Base-by-base conservation (phyloP, 2,113 vertebrate species). In the Siphamia tubifer region DNA sequence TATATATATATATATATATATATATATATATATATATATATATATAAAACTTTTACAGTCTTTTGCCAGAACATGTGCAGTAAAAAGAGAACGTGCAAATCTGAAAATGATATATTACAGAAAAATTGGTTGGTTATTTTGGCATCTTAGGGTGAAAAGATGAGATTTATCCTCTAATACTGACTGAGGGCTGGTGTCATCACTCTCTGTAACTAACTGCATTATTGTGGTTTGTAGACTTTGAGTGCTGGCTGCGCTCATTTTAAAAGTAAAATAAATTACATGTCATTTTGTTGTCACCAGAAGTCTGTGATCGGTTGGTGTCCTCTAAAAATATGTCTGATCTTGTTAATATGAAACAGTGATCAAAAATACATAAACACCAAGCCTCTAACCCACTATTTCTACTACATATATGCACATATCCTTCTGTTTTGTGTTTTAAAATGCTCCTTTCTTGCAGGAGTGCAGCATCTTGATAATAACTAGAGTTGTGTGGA, bases 161-260 rank as follows among this genome's bases (percentile, higher is more conserved):
- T 81, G 53, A 72, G 58, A 69, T 76, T 72, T 28, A 81, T 76
- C 71, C 58, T 65, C 52, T 83, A 69, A 87, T 72, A 60, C 57
- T 64, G 79, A 88, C 51, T 81, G 86, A 87, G 70, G 65, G 75
- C 47, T 68, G 48, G 36, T 40, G 4, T 75, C 36, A 32, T n/a
- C 45, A 54, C 47, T 78, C 68, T 62, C 51, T 42, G 38, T 32
- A 44, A 25, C 67, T 86, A 70, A 84, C 49, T 77, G 52, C 49
- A 67, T 78, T 75, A 71, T 79, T 77, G 53, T 71, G 65, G 70
- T 69, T 38, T 21, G 19, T 36, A 15, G 5, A 4, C 27, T 63
- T 57, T 2, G 12, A 48, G 63, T 55, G 24, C 64, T 52, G 35
- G 47, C 61, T 30, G 24, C 45, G 21, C 16, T 44, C n/a, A 27